Evolutionary conservation across 2,113 vertebrate species (phyloP), one percentile per base, ranked within the genome.

Genomic region (Lethenteron reissneri): DNA sequence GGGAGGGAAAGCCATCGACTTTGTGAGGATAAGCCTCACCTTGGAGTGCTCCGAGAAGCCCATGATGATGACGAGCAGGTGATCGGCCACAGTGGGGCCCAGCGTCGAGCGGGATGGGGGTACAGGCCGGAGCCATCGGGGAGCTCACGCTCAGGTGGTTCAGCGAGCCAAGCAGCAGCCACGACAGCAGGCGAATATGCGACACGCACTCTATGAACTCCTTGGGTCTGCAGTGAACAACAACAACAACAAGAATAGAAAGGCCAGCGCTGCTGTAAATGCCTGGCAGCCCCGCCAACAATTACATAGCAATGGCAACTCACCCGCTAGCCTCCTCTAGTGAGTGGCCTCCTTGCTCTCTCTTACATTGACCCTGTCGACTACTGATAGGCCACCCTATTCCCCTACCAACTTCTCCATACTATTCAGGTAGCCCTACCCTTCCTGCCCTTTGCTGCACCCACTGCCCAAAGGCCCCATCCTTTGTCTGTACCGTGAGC

Each of bases 41-140:
- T 97, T 99, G 74, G 94, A 99, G 80, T 97, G 92, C 73, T 99
- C 94, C 57, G 94, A 92, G 81, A 99, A 99, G 73, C 94, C 92
- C 78, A 97, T 95, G 76, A 99, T 84, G 81, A 97, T 96, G 78
- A 99, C 86, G 73, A 95, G 95, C 72, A 99, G 88, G 78, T 99
- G 94, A 78, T 99, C 94, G 69, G 94, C 91, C 58, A 99, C 86
- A n/a, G 74, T 97, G 92, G 75, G 90, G 92, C 62, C 94, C 94
- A 3, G 92, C 89, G n/a, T 99, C 94, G 74, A 99, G 83, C 59
- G 94, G 94, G 81, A 97, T 92, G 77, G 94, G 92, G 82, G 95
- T 92, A 78, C 90, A 99, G 69, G 84, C 84, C n/a, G 25, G 64
- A 21, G n/a, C 64, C 21, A 86, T 86, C 72, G 83, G 80, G 76